These are phyloP conservation scores for Bubalus kerabau DNA, from an alignment of 2,113 vertebrate species.

Conservation along the genomic window DNA sequence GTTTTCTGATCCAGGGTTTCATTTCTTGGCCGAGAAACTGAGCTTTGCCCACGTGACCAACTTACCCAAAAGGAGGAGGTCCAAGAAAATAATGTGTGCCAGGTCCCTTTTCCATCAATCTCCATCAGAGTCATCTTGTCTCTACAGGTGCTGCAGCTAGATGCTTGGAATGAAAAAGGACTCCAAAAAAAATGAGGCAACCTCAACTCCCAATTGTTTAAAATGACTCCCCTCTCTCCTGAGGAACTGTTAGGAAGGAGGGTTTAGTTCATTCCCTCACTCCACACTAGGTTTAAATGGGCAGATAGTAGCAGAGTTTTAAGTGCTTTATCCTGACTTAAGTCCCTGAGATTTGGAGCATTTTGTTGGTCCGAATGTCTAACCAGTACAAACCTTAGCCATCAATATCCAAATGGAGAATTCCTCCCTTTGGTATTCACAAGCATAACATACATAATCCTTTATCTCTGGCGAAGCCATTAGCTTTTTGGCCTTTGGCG, in stretches of 20 bases:
- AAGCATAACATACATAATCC: conserved; percentile 74
- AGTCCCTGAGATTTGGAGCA: conserved; percentile 63
- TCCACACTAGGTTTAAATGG: conserved; percentile 48
- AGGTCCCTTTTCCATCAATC: conserved; percentile 23
- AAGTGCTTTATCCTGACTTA: conserved; percentile 48
- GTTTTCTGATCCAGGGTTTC: conserved; percentile 46
- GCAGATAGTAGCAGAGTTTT: conserved; percentile 37
- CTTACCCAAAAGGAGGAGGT: conserved; percentile 64
- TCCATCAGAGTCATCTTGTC: conserved; percentile 72
- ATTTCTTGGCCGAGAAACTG: conserved; percentile 46
- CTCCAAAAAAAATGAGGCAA: conserved; percentile 32
- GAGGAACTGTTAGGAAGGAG: conserved; percentile 57
- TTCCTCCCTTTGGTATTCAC: conserved; percentile 72
- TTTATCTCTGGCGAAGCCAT: conserved; percentile 77
- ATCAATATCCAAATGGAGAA: conserved; percentile 65
- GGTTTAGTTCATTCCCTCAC: conserved; percentile 36
- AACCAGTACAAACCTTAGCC: conserved; percentile 60
- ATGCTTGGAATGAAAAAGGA: conserved; percentile 30
- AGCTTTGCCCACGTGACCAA: conserved; percentile 56
- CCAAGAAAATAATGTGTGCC: conserved; percentile 21
- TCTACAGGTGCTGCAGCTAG: conserved; percentile 72
- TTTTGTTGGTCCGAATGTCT: conserved; percentile 64
- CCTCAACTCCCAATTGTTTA: conserved; percentile 54
- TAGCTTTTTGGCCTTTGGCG: conserved; percentile 76
- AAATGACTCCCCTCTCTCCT: conserved; percentile 23